These are phyloP conservation scores for Pterostichus niger DNA, from an alignment of 2,888 invertebrate genomes.

Conservation along the genomic window DNA sequence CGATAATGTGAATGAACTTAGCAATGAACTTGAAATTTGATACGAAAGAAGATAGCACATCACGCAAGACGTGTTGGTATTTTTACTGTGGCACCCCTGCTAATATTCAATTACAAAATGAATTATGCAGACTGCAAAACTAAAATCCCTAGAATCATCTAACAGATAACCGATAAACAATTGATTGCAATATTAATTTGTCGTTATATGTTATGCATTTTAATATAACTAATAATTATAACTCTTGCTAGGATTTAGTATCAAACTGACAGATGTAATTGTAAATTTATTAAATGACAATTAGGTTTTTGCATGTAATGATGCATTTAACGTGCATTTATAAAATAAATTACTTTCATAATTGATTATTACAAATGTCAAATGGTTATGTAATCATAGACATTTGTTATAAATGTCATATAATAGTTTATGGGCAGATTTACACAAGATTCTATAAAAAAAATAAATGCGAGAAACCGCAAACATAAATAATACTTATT, in stretches of 20 bases:
- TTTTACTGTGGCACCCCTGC: constrained; percentile 9
- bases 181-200: not conserved
- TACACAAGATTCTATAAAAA: no score
- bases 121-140: not conserved
- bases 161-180: not conserved
- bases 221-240: not conserved
- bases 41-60: constrained; percentile 10
- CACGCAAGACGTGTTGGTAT: constrained; percentile 3
- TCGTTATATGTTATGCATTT: not conserved
- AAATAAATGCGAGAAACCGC: no score
- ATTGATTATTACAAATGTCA: constrained; percentile 23
- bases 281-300: not conserved
- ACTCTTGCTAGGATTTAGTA: no score
- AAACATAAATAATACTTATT: no score
- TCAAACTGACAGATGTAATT: not conserved
- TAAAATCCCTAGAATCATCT: not conserved
- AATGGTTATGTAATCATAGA: constrained; percentile 6
- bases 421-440: not conserved
- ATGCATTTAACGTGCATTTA: not conserved
- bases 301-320: not conserved
- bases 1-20: constrained; percentile 23
- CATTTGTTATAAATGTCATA: not conserved
- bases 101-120: not conserved
- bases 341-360: constrained; percentile 5
- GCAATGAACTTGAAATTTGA: constrained; percentile 36